Percentiles rank a stretch among this genome's conserved stretches.
Evolutionary conservation across 2,113 vertebrate species (phyloP).

Genomic region (Anarrhichthys ocellatus): DNA sequence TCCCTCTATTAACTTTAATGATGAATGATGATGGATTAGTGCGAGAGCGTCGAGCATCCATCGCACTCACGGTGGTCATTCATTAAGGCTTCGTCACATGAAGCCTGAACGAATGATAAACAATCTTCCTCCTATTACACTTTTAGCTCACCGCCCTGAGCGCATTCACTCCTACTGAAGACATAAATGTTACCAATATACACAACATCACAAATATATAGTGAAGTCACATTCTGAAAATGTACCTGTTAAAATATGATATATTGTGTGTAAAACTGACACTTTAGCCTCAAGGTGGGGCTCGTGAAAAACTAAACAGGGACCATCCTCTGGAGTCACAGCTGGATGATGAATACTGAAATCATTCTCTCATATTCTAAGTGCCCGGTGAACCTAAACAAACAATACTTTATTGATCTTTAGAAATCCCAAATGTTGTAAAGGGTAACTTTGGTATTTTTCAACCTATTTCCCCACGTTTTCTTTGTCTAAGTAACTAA

Average conservation of each 20-base stretch:
- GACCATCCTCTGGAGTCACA: slow-evolving; percentile 7
- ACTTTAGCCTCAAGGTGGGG: not conserved
- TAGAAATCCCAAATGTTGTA: no score
- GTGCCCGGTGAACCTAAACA: no score
- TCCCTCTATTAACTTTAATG: not conserved
- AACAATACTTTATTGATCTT: no score
- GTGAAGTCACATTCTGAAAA: not conserved
- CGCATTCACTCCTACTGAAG: not conserved
- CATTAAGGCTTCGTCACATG: not conserved
- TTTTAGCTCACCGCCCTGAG: not conserved
- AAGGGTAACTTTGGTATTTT: no score
- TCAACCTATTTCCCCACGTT: no score
- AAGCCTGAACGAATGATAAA: not conserved
- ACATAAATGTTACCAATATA: not conserved
- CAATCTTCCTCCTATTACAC: not conserved
- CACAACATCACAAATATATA: not conserved
- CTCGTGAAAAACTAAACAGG: not conserved
- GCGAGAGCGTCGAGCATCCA: not conserved
- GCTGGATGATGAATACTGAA: slow-evolving; percentile 6
- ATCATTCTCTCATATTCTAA: not conserved
- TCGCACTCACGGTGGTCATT: not conserved
- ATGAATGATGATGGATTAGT: slow-evolving; percentile 2
- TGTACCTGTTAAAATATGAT: not conserved
- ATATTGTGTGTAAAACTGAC: not conserved
- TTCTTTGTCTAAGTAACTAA: no score